These are phyloP conservation scores for Stichodactyla helianthus DNA, from an alignment of 64 coral and sea anemone genomes.

Conservation along the genomic window DNA sequence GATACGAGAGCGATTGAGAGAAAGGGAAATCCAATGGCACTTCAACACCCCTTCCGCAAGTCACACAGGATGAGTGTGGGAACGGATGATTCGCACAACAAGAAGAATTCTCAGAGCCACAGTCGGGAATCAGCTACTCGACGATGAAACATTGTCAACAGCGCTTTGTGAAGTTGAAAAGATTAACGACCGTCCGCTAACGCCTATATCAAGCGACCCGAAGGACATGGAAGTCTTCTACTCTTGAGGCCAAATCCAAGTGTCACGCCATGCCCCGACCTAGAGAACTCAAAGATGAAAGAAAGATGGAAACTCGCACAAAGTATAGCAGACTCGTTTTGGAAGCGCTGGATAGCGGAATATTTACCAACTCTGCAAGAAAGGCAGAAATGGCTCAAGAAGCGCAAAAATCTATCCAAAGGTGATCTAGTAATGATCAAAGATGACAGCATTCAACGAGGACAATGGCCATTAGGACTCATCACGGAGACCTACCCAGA, in stretches of 20 bases:
- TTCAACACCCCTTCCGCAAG: conserved; percentile 39
- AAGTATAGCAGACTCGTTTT: conserved; percentile 33
- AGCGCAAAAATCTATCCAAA: neutral
- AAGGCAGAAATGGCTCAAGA: conserved; percentile 29
- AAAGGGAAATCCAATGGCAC: conserved; percentile 35
- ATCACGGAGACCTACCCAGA: conserved; percentile 39
- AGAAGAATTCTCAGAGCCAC: neutral
- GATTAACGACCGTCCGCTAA: conserved; percentile 29
- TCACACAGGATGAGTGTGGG: conserved; percentile 45
- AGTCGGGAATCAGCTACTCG: neutral
- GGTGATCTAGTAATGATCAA: conserved; percentile 36
- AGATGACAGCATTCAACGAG: conserved; percentile 30
- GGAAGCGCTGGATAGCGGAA: conserved; percentile 50
- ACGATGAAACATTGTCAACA: conserved; percentile 17
- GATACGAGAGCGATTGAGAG: conserved; percentile 19
- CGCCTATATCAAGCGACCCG: neutral
- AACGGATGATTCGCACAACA: conserved; percentile 37
- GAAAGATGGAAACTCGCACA: conserved; percentile 9
- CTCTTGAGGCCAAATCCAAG: conserved; percentile 2
- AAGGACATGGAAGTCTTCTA: conserved; percentile 17
- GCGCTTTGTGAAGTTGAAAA: conserved; percentile 7
- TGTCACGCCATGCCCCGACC: neutral
- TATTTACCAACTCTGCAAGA: conserved; percentile 40
- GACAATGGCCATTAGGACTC: conserved; percentile 33
- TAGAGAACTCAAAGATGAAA: neutral